Conservation (phyloP, 1,140 invertebrate species). For the Eurosta solidaginis region DNA sequence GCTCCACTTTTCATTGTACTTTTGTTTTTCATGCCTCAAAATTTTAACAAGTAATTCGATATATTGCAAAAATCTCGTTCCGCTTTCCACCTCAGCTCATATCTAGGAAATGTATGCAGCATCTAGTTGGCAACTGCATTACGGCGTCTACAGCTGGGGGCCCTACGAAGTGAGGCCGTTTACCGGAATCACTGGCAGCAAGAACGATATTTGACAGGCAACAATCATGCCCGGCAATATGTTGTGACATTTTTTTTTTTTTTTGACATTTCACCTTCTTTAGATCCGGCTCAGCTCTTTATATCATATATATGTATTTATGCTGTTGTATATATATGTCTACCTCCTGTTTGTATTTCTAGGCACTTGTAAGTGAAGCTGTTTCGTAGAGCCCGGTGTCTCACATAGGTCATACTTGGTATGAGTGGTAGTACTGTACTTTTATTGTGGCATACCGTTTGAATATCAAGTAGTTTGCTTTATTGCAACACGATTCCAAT, state of each 20-base stretch:
- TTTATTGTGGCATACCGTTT: neutral
- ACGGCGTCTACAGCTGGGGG: neutral
- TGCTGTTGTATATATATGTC: neutral
- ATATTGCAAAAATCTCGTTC: neutral
- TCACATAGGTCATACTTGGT: neutral
- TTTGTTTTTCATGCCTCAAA: neutral
- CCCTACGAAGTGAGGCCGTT: neutral
- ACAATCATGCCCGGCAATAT: conserved; percentile 17
- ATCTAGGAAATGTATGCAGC: neutral
- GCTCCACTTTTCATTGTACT: neutral
- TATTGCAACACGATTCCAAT: neutral
- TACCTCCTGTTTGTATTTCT: neutral
- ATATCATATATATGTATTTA: neutral
- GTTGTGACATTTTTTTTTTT: conserved; percentile 14
- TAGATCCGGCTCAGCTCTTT: neutral
- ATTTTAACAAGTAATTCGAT: conserved; percentile 17
- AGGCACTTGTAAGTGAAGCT: neutral
- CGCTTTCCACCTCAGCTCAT: neutral
- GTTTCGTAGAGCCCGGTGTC: neutral
- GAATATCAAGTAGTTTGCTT: neutral
- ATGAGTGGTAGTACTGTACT: neutral
- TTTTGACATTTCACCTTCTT: conserved; percentile 11
- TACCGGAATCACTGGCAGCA: neutral
- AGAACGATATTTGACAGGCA: conserved; percentile 4
- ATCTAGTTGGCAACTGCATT: neutral